Evolutionary conservation across 2,888 invertebrate species (phyloP).

Genomic region (Parascotia fuliginaria): DNA sequence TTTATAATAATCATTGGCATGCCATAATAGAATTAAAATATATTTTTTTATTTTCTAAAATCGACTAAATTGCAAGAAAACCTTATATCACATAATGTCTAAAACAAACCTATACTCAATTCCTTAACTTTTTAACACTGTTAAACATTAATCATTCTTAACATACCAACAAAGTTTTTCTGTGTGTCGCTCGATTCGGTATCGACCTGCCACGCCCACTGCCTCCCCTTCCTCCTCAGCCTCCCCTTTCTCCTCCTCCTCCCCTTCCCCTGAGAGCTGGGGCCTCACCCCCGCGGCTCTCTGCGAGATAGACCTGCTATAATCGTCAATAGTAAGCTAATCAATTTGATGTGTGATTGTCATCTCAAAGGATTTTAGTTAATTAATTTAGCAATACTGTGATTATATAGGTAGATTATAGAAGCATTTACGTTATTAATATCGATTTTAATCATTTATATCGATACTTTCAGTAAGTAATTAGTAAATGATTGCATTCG

Average conservation of each 20-base stretch:
- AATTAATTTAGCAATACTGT: neutral
- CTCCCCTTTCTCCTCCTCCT: neutral
- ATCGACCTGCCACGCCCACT: conserved; percentile 44
- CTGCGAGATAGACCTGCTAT: neutral
- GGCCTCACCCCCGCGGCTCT: conserved; percentile 18
- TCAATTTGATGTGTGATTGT: conserved; percentile 2
- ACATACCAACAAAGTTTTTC: conserved; percentile 35
- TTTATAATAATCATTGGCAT: too few species aligned
- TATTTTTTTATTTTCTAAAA: too few species aligned
- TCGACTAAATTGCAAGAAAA: too few species aligned
- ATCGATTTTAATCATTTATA: too few species aligned
- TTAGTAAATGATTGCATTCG: too few species aligned
- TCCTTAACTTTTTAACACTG: conserved; percentile 20
- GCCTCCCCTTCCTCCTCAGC: conserved; percentile 7
- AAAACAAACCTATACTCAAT: too few species aligned
- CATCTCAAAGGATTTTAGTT: neutral
- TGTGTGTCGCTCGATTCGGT: conserved; percentile 24
- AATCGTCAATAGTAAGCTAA: conserved; percentile 3
- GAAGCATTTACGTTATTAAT: neutral
- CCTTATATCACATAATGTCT: too few species aligned
- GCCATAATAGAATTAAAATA: too few species aligned
- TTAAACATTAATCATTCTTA: conserved; percentile 34
- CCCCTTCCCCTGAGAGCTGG: conserved; percentile 2
- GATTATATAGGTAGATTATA: neutral
- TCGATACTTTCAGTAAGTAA: too few species aligned